Percentiles rank a stretch among this genome's conserved stretches.
These are phyloP conservation scores for Copsychus sechellarum DNA, from an alignment of 2,113 vertebrate species.

Conservation along the genomic window DNA sequence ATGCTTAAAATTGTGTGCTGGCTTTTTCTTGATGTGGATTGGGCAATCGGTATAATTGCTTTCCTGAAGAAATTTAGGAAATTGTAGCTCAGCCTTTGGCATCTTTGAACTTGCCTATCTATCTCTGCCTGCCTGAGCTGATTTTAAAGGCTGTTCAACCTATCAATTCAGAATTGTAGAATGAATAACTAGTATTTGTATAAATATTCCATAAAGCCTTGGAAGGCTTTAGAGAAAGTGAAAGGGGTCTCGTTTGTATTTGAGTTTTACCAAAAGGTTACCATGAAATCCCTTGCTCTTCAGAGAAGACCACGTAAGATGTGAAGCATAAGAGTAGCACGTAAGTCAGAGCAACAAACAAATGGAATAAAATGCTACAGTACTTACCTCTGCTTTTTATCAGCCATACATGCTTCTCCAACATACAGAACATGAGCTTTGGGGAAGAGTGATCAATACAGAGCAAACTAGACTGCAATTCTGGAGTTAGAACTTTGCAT, in stretches of 20 bases:
- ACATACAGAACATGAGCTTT: not conserved
- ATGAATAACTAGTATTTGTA: not conserved
- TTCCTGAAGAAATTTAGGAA: not conserved
- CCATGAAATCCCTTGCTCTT: not conserved
- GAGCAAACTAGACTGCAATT: not conserved
- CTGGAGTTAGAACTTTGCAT: conserved; percentile 46
- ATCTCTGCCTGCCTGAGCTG: not conserved
- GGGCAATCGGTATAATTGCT: not conserved
- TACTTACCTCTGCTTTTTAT: not conserved
- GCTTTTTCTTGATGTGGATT: not conserved
- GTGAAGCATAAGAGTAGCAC: not conserved
- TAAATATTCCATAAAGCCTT: not conserved
- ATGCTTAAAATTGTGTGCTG: not conserved
- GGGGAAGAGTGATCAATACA: not conserved
- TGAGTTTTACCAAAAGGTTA: not conserved
- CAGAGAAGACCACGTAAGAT: not conserved
- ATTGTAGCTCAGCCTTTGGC: not conserved
- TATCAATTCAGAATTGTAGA: not conserved
- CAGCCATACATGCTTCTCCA: not conserved
- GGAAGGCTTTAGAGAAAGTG: not conserved
- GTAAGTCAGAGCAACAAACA: not conserved
- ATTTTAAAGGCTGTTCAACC: not conserved
- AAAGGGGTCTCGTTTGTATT: not conserved
- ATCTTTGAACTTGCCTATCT: not conserved
- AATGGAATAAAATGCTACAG: not conserved